Percentiles rank a stretch among this genome's conserved stretches.
These are phyloP conservation scores for Benitochromis conjunctus DNA, from an alignment of 2,113 vertebrate species.

Conservation along the genomic window DNA sequence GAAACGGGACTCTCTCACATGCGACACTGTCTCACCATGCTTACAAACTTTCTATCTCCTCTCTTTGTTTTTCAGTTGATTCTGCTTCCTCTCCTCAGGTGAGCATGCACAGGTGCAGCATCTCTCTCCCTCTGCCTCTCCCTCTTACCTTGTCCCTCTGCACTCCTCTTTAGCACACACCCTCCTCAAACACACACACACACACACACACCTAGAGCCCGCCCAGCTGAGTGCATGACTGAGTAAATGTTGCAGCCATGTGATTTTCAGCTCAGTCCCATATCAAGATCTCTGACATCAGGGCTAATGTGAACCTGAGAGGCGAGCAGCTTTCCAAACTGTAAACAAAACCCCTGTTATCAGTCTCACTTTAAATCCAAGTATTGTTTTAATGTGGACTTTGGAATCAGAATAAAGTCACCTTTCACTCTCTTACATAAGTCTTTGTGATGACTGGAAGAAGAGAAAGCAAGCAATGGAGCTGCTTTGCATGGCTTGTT, in stretches of 20 bases:
- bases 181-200: conserved; percentile 42
- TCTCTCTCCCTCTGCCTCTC: conserved; percentile 38
- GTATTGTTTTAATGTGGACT: conserved; percentile 5
- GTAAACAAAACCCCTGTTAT: conserved; percentile 25
- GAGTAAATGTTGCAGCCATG: conserved; percentile 58
- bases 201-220: conserved; percentile 33
- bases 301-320: not conserved
- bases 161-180: conserved; percentile 37
- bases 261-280: conserved; percentile 34
- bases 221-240: conserved; percentile 51
- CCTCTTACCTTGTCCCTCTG: conserved; percentile 23
- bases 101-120: conserved; percentile 54
- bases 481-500: conserved; percentile 61
- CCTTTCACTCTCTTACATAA: conserved; percentile 10
- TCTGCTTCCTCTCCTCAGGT: conserved; percentile 43
- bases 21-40: conserved; percentile 43
- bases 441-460: not conserved
- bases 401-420: conserved; percentile 21
- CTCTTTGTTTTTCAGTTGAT: not conserved
- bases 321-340: conserved; percentile 9
- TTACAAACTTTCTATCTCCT: not conserved
- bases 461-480: not conserved
- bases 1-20: conserved; percentile 24
- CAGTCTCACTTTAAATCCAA: not conserved
- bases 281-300: conserved; percentile 15